phyloP scores from a whole-genome alignment of 2,113 vertebrate genomes.

The Trogon surrucura region DNA sequence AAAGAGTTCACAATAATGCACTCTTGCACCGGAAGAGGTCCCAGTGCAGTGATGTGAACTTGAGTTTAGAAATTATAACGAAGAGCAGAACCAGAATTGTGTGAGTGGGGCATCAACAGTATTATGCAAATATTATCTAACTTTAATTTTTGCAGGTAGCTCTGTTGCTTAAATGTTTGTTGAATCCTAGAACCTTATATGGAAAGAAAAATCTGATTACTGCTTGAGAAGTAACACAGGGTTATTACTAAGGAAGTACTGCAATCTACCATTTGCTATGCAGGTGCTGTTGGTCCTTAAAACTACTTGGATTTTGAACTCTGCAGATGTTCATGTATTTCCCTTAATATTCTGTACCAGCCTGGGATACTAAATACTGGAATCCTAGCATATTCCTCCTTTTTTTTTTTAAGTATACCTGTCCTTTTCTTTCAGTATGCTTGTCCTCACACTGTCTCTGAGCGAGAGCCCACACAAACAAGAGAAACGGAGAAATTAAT shows the following conservation, averaged over 20 bases:
- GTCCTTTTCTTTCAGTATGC: background rate
- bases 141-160: background rate
- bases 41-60: background rate
- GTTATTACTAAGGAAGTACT: background rate
- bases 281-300: background rate
- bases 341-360: background rate
- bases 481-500: background rate
- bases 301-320: background rate
- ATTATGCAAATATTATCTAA: background rate
- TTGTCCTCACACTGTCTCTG: background rate
- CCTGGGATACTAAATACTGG: background rate
- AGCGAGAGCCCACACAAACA: accelerated
- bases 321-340: accelerated
- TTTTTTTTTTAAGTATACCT: background rate
- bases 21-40: background rate
- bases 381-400: background rate
- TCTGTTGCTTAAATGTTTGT: background rate
- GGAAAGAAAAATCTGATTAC: background rate
- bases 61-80: background rate
- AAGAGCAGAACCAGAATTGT: background rate
- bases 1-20: background rate
- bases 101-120: background rate
- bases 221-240: background rate
- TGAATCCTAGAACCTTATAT: background rate
- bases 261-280: accelerated